Base-by-base conservation (phyloP, 2,888 invertebrate species). In the Saturnia pavonia region DNA sequence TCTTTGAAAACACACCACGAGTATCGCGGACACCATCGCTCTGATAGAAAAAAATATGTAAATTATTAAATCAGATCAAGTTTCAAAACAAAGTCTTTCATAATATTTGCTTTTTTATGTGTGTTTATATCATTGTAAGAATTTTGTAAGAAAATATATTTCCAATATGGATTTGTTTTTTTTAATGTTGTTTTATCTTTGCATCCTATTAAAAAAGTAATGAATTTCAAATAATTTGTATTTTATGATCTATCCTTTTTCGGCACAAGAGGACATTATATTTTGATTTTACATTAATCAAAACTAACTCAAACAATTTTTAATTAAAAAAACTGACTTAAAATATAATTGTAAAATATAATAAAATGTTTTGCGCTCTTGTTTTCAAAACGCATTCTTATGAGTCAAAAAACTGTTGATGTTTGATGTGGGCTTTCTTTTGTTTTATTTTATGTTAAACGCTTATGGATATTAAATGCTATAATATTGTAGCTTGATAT, bases 1-100 rank as follows among this genome's bases (percentile, higher is more conserved):
- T 95, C 86, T 94, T 95, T 63, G 94, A 82, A 74, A 82, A 88
- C 12, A 88, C 80, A 1, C 88, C 91, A 65, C 90, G 83, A 11
- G 82, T 75, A 69, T 90, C 87, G 0, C 86, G 85, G 0, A 74
- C 78, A 8, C 74, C 79, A 75, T 89, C 87, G 63, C 80, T 84
- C 91, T 91, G 82, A 72, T 72, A 34, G 70, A 42, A 70, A 75
- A 68, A n/a, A 27, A 27, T 11, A 60, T 14, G n/a, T n/a, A n/a
- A n/a, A n/a, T 60, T 27, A 60, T 60, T 60, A 27, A 60, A 60
- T 27, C 25, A 12, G 4, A 25, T 60, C 14, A 14, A 14, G 25
- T 2, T 60, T 3, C 12, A 6, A 12, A 12, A 27, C 57, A 22
- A 22, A 22, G 11, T 0, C 22, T n/a, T 54, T 22, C 9, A 54